phyloP scores from a whole-genome alignment of 2,797 vertebrate species.

The Ammospiza maritima region DNA sequence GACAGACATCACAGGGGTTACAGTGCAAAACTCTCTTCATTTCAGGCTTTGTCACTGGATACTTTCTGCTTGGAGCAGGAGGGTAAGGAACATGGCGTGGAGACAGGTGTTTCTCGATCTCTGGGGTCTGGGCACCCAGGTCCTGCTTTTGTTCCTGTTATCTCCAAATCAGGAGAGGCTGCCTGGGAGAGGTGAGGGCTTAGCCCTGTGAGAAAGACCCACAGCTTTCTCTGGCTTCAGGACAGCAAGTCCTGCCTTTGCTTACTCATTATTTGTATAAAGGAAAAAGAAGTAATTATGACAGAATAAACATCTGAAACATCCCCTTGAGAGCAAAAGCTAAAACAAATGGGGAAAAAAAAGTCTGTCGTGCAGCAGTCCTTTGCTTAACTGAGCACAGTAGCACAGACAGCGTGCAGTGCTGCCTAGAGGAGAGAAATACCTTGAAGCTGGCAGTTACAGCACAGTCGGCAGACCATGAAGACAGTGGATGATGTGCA shows the following conservation, averaged over 20 bases:
- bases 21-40: neutral
- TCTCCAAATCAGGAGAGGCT: neutral
- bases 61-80: neutral
- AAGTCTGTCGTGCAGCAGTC: neutral
- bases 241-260: neutral
- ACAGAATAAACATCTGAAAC: constrained; percentile 31
- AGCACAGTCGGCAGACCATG: rapidly evolving
- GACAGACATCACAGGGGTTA: neutral
- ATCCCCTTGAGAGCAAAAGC: neutral
- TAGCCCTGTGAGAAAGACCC: neutral
- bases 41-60: constrained; percentile 29
- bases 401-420: neutral
- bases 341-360: neutral
- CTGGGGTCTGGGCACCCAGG: neutral
- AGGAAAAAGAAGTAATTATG: neutral
- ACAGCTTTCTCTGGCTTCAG: neutral
- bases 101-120: neutral
- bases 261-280: constrained; percentile 40
- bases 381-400: neutral
- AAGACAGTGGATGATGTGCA: neutral
- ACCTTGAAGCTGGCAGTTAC: neutral
- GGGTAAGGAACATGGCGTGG: neutral
- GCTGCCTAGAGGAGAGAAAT: neutral
- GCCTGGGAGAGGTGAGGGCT: neutral
- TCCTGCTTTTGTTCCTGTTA: constrained; percentile 3